These are phyloP conservation scores for Drosophila nebulosa DNA, from an alignment of 1,140 invertebrate species.

Conservation along the genomic window DNA sequence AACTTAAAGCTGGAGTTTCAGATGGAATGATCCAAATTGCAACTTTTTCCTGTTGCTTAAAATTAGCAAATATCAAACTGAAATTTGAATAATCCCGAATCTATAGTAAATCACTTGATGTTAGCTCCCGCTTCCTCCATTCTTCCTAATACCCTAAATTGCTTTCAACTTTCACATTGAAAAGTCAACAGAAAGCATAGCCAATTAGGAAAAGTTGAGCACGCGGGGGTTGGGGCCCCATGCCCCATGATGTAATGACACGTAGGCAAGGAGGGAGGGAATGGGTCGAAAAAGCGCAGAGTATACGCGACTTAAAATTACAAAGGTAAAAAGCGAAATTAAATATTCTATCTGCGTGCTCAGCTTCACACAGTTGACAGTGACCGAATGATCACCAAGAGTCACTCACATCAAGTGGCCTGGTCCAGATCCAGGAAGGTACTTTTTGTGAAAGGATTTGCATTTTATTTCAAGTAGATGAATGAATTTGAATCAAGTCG, in stretches of 20 bases:
- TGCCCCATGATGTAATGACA: no score
- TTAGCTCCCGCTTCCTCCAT: slow-evolving; percentile 56
- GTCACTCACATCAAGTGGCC: neutral
- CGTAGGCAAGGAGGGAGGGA: neutral
- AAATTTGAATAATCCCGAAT: slow-evolving; percentile 40
- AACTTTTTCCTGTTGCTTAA: neutral
- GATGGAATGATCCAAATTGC: neutral
- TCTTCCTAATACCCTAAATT: slow-evolving; percentile 75
- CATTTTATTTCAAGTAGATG: slow-evolving; percentile 75
- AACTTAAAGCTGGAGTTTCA: neutral
- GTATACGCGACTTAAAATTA: slow-evolving; percentile 72
- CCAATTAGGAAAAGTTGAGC: slow-evolving; percentile 63
- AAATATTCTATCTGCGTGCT: slow-evolving; percentile 75
- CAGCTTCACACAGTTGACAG: slow-evolving; percentile 36
- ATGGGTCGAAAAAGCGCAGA: neutral
- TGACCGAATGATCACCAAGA: neutral
- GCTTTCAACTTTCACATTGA: slow-evolving; percentile 78
- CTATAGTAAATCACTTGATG: slow-evolving; percentile 55
- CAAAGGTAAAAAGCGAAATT: slow-evolving; percentile 79
- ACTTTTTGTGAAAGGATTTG: slow-evolving; percentile 69
- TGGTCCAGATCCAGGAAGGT: slow-evolving; percentile 44
- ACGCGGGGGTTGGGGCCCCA: no score
- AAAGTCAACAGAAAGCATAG: slow-evolving; percentile 75
- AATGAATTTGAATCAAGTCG: slow-evolving; percentile 43
- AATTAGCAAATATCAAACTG: slow-evolving; percentile 1